Evolutionary conservation across 2,888 invertebrate genomes (phyloP).

Genomic region (Drosophila longiperda): DNA sequence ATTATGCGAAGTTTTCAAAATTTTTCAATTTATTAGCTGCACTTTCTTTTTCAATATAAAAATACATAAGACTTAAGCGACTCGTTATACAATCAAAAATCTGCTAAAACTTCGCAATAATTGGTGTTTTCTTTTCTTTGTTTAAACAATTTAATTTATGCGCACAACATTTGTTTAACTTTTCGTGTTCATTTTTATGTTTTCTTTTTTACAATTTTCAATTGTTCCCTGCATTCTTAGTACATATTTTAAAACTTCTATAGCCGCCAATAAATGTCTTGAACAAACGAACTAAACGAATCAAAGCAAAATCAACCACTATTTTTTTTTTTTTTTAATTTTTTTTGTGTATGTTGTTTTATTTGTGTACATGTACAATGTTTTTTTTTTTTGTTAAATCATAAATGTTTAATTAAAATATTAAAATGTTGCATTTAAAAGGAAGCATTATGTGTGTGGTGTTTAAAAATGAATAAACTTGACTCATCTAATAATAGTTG

Average conservation of each 20-base stretch:
- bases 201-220: constrained; percentile 74
- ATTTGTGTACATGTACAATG: constrained; percentile 73
- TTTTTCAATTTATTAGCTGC: constrained; percentile 9
- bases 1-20: constrained; percentile 33
- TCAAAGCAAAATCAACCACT: constrained; percentile 36
- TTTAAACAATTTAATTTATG: constrained; percentile 45
- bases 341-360: constrained; percentile 60
- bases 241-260: constrained; percentile 59
- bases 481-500: constrained; percentile 66
- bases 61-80: constrained; percentile 48
- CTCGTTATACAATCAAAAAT: constrained; percentile 18
- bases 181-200: constrained; percentile 24
- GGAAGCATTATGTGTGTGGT: constrained; percentile 73
- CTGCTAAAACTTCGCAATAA: constrained; percentile 41
- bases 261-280: constrained; percentile 41
- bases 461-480: constrained; percentile 59
- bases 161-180: constrained; percentile 41
- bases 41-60: constrained; percentile 40
- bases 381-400: constrained; percentile 62
- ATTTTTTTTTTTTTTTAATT: constrained; percentile 8
- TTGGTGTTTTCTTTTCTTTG: constrained; percentile 12
- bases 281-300: constrained; percentile 7
- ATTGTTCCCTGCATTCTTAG: constrained; percentile 80
- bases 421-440: constrained; percentile 80
- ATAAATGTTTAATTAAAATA: constrained; percentile 52